Evolutionary conservation across 2,797 vertebrate species (phyloP), one percentile per base, ranked within the genome.

Genomic region (Pagetopsis macropterus): DNA sequence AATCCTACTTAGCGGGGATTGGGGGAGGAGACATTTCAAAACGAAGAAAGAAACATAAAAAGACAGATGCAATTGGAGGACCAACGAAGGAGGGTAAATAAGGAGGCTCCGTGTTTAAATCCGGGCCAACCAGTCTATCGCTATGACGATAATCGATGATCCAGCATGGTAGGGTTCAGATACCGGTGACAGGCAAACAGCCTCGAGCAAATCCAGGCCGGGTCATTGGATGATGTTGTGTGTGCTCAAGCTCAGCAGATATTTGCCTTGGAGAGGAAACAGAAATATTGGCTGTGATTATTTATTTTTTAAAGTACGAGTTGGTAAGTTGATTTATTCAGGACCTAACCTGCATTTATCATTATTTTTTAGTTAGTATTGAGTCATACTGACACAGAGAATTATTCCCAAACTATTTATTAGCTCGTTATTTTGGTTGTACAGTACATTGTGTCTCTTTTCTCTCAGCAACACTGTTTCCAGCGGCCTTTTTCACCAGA

Each of bases 131-230:
- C 11, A 9, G 58, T 78, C 41, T 49, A 68, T 83, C 46, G 11
- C 73, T 64, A 51, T 78, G 76, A 63, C 64, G 72, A 84, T 83
- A 64, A 81, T 66, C 72, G 76, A 19, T 75, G 78, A 87, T 86
- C 21, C 41, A 4, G 60, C 58, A 44, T 77, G 71, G 82, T 84
- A 37, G 75, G 67, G 74, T 76, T 86, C 84, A 82, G 70, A 83
- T 16, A 63, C 84, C 79, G 84, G 89, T 83, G 76, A 79, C 46
- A 64, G 55, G 75, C 74, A 79, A 79, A 87, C 71, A 78, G 85
- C 76, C 76, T n/a, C 14, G 40, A 71, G 84, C 72, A 80, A 87
- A 80, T 11, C 58, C 40, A 85, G 64, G 87, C 65, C 7, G 45
- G 75, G 65, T 79, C 59, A 1, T 0, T 59, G 65, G 75, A 68